A percentile compares a stretch with the other conserved stretches of the same genome.
phyloP scores from a whole-genome alignment of 2,888 invertebrate genomes.

The Calameuta idolon region DNA sequence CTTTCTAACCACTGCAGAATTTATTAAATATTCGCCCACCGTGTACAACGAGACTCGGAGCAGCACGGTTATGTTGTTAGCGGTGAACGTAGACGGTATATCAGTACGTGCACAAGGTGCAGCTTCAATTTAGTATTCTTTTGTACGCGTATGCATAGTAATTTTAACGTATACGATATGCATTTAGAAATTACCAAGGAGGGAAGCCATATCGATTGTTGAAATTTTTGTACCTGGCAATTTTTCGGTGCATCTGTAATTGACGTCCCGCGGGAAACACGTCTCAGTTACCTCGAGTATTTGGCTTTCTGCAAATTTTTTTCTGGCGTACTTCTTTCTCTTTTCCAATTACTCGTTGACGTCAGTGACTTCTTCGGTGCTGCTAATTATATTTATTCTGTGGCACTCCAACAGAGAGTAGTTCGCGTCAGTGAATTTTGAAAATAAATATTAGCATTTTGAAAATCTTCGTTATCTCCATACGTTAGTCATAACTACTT shows the following conservation, averaged over 20 bases:
- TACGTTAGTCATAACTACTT: not conserved
- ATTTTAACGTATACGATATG: not conserved
- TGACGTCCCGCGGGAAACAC: too few species aligned
- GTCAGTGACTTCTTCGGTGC: not conserved
- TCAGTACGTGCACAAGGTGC: not conserved
- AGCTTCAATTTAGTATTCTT: not conserved
- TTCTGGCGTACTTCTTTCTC: too few species aligned
- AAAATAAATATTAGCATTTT: not conserved
- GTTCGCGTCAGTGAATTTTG: not conserved
- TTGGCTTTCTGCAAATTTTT: too few species aligned
- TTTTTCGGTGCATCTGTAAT: not conserved
- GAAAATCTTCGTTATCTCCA: not conserved
- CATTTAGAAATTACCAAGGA: not conserved
- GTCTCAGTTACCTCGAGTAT: too few species aligned
- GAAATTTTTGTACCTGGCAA: not conserved
- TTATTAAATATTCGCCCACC: not conserved
- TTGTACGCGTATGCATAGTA: not conserved
- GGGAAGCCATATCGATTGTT: not conserved
- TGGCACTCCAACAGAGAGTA: not conserved
- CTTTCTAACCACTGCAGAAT: constrained; percentile 19
- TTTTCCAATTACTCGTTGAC: not conserved
- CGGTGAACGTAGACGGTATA: not conserved
- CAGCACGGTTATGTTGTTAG: not conserved
- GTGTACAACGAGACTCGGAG: not conserved
- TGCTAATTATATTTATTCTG: not conserved